A percentile compares a stretch with the other conserved stretches of the same genome.
Evolutionary conservation across 2,797 vertebrate species (phyloP).

Genomic region (Siniperca undulata): DNA sequence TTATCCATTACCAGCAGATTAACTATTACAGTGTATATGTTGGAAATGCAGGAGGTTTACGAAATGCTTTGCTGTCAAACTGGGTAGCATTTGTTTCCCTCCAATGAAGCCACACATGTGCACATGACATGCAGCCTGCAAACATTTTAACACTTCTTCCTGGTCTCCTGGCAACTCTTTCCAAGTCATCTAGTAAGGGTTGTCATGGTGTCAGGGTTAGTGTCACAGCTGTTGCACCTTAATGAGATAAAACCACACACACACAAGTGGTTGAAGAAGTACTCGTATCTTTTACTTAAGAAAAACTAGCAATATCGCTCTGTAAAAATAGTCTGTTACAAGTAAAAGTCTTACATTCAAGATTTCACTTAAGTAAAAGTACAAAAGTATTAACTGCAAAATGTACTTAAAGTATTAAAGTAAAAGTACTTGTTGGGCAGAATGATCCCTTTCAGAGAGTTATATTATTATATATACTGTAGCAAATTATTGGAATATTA

Average conservation of each 20-base stretch:
- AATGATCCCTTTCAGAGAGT: too few species aligned
- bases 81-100: neutral
- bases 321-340: too few species aligned
- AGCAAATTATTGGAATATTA: too few species aligned
- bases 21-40: neutral
- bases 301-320: too few species aligned
- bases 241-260: conserved; percentile 38
- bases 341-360: too few species aligned
- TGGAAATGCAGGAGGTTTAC: neutral
- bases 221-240: conserved; percentile 52
- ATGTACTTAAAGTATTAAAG: too few species aligned
- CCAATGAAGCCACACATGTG: neutral
- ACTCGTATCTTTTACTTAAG: too few species aligned
- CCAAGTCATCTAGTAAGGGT: conserved; percentile 10
- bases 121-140: conserved; percentile 1
- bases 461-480: too few species aligned
- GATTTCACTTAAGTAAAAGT: too few species aligned
- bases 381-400: too few species aligned
- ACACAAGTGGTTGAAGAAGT: neutral
- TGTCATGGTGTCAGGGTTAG: conserved; percentile 46
- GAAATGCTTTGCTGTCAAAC: too few species aligned
- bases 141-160: conserved; percentile 24
- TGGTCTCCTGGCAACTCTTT: conserved; percentile 20
- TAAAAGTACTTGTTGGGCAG: too few species aligned
- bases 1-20: neutral